Conservation (phyloP, 2,797 vertebrate genomes). For the Onychomys leucogaster region DNA sequence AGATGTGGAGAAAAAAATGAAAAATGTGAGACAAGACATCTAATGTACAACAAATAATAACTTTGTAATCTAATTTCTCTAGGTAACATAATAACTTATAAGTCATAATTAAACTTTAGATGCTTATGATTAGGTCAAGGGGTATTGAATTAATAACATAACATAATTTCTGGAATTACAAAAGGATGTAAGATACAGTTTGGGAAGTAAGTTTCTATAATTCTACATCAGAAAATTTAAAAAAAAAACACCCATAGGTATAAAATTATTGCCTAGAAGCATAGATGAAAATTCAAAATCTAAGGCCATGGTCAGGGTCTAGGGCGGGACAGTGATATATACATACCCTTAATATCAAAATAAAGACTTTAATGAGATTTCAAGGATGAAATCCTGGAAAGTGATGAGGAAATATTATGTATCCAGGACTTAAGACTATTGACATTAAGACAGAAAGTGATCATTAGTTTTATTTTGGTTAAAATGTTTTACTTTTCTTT, state of each 20-base stretch:
- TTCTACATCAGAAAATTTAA: too few relatives aligned
- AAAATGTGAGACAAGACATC: too few relatives aligned
- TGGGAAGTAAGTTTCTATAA: too few relatives aligned
- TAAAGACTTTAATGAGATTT: not conserved
- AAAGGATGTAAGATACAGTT: too few relatives aligned
- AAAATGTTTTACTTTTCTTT: not conserved
- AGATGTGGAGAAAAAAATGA: too few relatives aligned
- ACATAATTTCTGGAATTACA: too few relatives aligned
- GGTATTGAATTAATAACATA: too few relatives aligned
- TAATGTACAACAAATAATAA: too few relatives aligned
- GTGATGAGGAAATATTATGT: not conserved
- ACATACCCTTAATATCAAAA: not conserved
- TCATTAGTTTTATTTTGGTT: not conserved
- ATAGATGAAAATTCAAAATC: not conserved
- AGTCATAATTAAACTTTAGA: too few relatives aligned
- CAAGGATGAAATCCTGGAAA: not conserved
- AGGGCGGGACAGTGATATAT: not conserved
- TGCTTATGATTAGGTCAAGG: too few relatives aligned
- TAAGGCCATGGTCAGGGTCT: not conserved
- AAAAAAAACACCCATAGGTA: not conserved
- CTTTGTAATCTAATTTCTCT: too few relatives aligned
- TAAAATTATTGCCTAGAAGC: not conserved
- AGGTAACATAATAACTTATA: too few relatives aligned
- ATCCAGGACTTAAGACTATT: not conserved
- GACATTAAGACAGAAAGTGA: slow-evolving; percentile 26